phyloP scores from a whole-genome alignment of 2,888 invertebrate genomes.

The Drosophila pegasa region DNA sequence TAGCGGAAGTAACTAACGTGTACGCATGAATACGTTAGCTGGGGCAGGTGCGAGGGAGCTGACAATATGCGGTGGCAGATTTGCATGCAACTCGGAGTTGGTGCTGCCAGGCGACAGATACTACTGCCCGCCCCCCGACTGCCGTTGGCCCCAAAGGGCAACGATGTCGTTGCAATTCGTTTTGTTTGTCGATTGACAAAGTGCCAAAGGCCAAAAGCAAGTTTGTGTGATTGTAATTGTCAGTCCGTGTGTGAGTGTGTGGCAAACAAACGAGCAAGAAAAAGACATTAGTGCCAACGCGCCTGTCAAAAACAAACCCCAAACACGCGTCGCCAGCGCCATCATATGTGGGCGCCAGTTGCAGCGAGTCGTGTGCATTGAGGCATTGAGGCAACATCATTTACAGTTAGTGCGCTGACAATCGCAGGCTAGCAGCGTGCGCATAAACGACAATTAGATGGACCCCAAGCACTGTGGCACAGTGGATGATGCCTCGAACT shows the following conservation, averaged over 20 bases:
- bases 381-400: slow-evolving; percentile 65
- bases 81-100: slow-evolving; percentile 15
- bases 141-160: slow-evolving; percentile 16
- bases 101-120: background rate
- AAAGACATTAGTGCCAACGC: slow-evolving; percentile 66
- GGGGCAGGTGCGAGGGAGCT: slow-evolving; percentile 3
- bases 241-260: slow-evolving; percentile 22
- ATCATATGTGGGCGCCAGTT: slow-evolving; percentile 28
- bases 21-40: slow-evolving; percentile 3
- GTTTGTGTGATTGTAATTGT: slow-evolving; percentile 9
- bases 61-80: slow-evolving; percentile 13
- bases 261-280: slow-evolving; percentile 68
- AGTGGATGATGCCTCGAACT: slow-evolving; percentile 22
- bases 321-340: slow-evolving; percentile 12
- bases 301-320: slow-evolving; percentile 50
- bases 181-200: slow-evolving; percentile 75
- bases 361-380: slow-evolving; percentile 42
- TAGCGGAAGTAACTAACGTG: slow-evolving; percentile 31
- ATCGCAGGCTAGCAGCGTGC: slow-evolving; percentile 40
- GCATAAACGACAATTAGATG: slow-evolving; percentile 61
- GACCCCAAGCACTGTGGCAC: slow-evolving; percentile 26
- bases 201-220: slow-evolving; percentile 62
- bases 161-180: slow-evolving; percentile 57
- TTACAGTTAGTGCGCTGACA: slow-evolving; percentile 70
- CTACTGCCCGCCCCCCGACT: background rate